Conservation (phyloP, 2,888 invertebrate species). For the Phrixothrix hirtus region DNA sequence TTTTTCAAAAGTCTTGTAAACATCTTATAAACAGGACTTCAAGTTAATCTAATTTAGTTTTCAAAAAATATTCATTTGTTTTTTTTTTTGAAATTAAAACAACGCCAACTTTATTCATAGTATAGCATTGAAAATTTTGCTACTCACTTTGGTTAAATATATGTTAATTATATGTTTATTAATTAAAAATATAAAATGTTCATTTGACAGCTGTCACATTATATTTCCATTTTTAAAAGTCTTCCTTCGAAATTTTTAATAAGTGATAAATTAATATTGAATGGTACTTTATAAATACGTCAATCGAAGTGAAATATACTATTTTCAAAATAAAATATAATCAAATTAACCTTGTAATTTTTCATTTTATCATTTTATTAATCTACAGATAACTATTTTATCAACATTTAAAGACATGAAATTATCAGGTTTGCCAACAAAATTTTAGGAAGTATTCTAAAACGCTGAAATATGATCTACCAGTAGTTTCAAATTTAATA, state of each 20-base stretch:
- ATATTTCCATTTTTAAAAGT: background rate
- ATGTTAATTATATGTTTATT: conserved; percentile 15
- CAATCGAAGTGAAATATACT: too few species aligned
- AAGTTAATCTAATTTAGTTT: conserved; percentile 11
- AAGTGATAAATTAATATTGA: too few species aligned
- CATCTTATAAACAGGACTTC: conserved; percentile 20
- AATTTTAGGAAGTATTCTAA: too few species aligned
- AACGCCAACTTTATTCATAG: background rate
- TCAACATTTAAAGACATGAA: too few species aligned
- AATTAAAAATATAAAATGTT: conserved; percentile 17
- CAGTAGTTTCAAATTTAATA: too few species aligned
- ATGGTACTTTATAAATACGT: too few species aligned
- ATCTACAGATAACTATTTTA: too few species aligned
- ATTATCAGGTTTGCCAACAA: too few species aligned
- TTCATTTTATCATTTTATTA: too few species aligned
- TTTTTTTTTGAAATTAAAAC: background rate
- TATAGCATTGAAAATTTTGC: conserved; percentile 20
- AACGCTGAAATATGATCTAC: too few species aligned
- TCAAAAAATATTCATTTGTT: background rate
- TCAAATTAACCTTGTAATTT: too few species aligned
- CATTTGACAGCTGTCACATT: conserved; percentile 26
- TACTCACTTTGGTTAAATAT: conserved; percentile 25
- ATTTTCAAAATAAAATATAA: too few species aligned
- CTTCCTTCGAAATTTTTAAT: background rate
- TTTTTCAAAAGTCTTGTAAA: conserved; percentile 1